A percentile compares a stretch with the other conserved stretches of the same genome.
These are phyloP conservation scores for Ceratina japonica DNA, from an alignment of 1,140 invertebrate species.

Conservation along the genomic window DNA sequence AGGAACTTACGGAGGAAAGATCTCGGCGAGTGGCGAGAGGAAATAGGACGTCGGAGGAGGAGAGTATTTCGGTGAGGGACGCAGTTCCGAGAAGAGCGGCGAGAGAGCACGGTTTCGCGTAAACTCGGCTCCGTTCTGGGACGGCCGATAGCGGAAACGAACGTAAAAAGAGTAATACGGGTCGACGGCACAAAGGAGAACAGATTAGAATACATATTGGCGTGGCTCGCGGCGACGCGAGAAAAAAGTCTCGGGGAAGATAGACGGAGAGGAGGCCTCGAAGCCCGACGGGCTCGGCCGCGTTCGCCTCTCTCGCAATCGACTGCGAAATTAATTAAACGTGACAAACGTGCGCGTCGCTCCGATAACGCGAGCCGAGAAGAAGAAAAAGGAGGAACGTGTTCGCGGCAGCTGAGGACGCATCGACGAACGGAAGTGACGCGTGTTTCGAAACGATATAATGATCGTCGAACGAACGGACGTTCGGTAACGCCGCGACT, in stretches of 20 bases:
- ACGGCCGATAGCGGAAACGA: constrained; percentile 30
- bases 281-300: constrained; percentile 20
- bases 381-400: background rate
- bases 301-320: constrained; percentile 29
- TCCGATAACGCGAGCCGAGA: background rate
- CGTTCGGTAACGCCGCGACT: background rate
- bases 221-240: background rate
- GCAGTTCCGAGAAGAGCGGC: constrained; percentile 17
- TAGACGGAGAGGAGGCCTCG: constrained; percentile 10
- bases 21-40: background rate
- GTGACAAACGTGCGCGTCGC: constrained; percentile 33
- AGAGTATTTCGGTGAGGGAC: background rate
- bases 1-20: background rate
- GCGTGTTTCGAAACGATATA: constrained; percentile 40
- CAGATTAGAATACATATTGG: constrained; percentile 40
- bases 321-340: constrained; percentile 48
- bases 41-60: background rate
- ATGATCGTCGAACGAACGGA: constrained; percentile 13
- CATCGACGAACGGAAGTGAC: constrained; percentile 29
- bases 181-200: constrained; percentile 30
- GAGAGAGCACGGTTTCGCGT: constrained; percentile 3
- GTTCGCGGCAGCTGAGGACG: background rate
- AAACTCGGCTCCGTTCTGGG: background rate
- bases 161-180: constrained; percentile 22
- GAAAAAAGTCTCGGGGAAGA: constrained; percentile 5